Conservation (phyloP, 2,888 invertebrate genomes). For the Alsophila aescularia region DNA sequence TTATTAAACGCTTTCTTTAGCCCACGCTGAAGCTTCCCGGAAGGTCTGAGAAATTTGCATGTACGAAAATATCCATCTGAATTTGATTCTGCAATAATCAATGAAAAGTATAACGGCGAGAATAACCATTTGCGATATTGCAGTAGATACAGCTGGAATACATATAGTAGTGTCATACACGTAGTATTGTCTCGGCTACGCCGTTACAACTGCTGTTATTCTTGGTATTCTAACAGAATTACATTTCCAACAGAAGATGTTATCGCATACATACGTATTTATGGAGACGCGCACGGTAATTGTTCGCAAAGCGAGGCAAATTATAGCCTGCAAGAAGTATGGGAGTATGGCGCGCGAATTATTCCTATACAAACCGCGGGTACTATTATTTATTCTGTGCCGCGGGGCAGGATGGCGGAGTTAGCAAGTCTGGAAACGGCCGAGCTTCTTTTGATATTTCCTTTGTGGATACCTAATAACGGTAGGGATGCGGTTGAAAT, state of each 20-base stretch:
- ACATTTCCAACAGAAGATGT: too few species aligned
- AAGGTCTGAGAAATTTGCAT: too few species aligned
- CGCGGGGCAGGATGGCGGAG: constrained; percentile 32
- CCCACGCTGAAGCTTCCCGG: too few species aligned
- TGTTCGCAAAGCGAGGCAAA: constrained; percentile 74
- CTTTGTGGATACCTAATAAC: too few species aligned
- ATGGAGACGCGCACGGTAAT: constrained; percentile 63
- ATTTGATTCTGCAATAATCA: too few species aligned
- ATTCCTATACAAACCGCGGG: constrained; percentile 79
- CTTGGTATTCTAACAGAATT: constrained; percentile 20
- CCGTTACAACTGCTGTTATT: constrained; percentile 19
- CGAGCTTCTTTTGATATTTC: neutral
- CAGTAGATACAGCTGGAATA: too few species aligned
- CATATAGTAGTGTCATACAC: neutral
- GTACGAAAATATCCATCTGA: too few species aligned
- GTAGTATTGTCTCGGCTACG: constrained; percentile 7
- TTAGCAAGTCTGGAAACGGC: constrained; percentile 29
- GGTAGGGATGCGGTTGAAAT: too few species aligned
- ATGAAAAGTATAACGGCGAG: too few species aligned
- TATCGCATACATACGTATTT: constrained; percentile 43
- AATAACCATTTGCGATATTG: too few species aligned
- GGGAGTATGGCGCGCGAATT: constrained; percentile 62
- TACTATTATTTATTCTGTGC: too few species aligned
- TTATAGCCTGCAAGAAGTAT: constrained; percentile 74
- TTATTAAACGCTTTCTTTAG: too few species aligned